A percentile compares a stretch with the other conserved stretches of the same genome.
These are phyloP conservation scores for Apostichopus leukothele DNA, from an alignment of 53 echinoderm and acorn worm species.

Conservation along the genomic window DNA sequence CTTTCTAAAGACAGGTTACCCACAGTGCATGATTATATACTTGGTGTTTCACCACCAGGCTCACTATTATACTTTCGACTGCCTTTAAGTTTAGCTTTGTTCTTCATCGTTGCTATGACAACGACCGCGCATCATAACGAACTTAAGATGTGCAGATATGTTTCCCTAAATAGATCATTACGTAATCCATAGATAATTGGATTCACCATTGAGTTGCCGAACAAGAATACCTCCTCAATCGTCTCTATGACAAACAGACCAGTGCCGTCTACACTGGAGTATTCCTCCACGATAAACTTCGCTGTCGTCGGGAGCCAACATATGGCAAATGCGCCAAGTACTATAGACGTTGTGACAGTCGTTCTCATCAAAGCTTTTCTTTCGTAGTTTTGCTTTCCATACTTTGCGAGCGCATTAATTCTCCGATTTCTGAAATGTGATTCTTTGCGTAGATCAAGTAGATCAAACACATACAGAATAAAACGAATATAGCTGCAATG, in stretches of 20 bases:
- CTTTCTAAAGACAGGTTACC: no score
- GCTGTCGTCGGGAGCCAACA: slow-evolving; percentile 33
- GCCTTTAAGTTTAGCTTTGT: no score
- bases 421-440: neutral
- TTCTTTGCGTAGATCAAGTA: neutral
- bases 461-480: neutral
- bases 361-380: neutral
- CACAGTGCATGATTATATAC: no score
- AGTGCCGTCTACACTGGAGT: neutral
- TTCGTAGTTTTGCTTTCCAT: neutral
- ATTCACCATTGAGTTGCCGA: slow-evolving; percentile 41
- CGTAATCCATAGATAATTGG: slow-evolving; percentile 33
- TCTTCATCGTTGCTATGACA: no score
- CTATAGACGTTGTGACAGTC: slow-evolving; percentile 40
- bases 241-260: slow-evolving; percentile 8
- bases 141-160: neutral
- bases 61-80: no score
- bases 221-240: slow-evolving; percentile 18
- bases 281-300: slow-evolving; percentile 23
- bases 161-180: neutral
- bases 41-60: no score
- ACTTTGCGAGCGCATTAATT: neutral
- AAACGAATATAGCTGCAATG: neutral
- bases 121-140: no score
- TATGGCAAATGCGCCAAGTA: slow-evolving; percentile 25